Conservation (phyloP, 2,113 vertebrate species). For the Hemibates koningsi region DNA sequence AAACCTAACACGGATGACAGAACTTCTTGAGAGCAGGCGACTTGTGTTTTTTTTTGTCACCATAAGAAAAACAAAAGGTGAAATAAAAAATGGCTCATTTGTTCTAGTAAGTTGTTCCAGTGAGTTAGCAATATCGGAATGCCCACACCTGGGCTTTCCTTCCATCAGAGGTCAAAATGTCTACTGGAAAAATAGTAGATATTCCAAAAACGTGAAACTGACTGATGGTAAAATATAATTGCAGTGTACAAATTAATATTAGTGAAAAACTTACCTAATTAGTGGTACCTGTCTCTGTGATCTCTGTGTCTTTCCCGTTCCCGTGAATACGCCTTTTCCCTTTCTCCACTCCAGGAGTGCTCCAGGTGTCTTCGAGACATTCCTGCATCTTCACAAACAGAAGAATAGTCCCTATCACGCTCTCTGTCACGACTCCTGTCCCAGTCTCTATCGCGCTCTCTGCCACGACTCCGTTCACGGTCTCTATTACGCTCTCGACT, state of each 20-base stretch:
- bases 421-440: constrained; percentile 4
- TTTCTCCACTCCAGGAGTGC: constrained; percentile 55
- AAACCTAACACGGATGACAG: not conserved
- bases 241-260: not conserved
- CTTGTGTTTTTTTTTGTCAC: not conserved
- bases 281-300: constrained; percentile 61
- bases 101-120: not conserved
- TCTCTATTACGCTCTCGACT: constrained; percentile 29
- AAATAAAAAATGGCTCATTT: not conserved
- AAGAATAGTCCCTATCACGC: constrained; percentile 28
- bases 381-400: constrained; percentile 40
- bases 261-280: constrained; percentile 40
- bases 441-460: constrained; percentile 29
- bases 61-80: not conserved
- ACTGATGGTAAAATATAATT: not conserved
- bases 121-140: not conserved
- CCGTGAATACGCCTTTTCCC: constrained; percentile 44
- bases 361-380: constrained; percentile 55
- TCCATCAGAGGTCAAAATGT: not conserved
- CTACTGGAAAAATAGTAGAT: not conserved
- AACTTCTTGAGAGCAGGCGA: not conserved
- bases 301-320: constrained; percentile 60
- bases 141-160: not conserved
- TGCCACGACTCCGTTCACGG: not conserved
- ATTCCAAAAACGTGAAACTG: not conserved